These are phyloP conservation scores for Clupea harengus DNA, from an alignment of 2,113 vertebrate species.

Conservation along the genomic window DNA sequence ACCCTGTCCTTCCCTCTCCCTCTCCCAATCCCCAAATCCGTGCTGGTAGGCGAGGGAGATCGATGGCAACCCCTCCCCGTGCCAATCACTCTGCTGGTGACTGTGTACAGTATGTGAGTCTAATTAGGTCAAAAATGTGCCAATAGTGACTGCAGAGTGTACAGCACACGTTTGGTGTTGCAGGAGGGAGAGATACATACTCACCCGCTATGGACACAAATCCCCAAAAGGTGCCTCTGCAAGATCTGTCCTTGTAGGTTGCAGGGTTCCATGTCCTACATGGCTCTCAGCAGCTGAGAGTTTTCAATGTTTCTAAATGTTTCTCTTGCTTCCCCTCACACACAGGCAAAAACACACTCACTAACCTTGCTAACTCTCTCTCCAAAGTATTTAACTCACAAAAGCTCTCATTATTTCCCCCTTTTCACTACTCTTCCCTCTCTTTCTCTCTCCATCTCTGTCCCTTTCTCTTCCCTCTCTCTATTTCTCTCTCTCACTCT, in stretches of 20 bases:
- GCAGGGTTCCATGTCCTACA: background rate
- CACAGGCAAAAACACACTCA: background rate
- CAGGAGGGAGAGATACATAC: background rate
- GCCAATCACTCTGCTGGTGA: background rate
- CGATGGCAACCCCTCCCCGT: background rate
- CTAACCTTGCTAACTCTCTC: background rate
- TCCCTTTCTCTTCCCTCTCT: background rate
- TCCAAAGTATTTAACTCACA: too few species aligned
- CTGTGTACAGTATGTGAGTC: background rate
- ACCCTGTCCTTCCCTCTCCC: too few species aligned
- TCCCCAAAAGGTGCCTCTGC: background rate
- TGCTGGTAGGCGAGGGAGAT: background rate
- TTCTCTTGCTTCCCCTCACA: background rate
- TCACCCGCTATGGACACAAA: background rate
- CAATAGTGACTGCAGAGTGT: background rate
- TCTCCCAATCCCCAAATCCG: background rate
- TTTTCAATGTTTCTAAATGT: background rate
- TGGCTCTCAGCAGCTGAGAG: background rate
- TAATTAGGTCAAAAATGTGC: slow-evolving; percentile 5
- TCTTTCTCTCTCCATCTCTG: background rate
- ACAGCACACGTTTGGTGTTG: background rate
- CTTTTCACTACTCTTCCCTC: background rate
- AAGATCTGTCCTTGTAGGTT: background rate
- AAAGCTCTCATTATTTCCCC: background rate
- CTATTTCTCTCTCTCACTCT: background rate